These are phyloP conservation scores for Pomacea canaliculata DNA, from an alignment of 2,888 invertebrate genomes.

Conservation along the genomic window DNA sequence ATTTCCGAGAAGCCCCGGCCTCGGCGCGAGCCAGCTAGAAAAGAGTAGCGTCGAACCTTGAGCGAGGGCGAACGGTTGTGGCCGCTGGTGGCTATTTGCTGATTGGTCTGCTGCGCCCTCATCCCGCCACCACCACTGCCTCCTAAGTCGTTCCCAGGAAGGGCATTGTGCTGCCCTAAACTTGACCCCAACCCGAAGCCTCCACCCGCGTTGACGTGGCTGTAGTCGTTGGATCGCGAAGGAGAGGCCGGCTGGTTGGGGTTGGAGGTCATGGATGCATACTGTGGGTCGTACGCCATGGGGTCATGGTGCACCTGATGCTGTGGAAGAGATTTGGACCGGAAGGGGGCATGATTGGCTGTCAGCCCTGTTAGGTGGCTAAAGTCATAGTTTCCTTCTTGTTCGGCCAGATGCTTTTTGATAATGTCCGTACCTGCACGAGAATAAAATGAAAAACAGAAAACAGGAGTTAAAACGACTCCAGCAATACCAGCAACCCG, in stretches of 20 bases:
- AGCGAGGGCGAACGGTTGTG: conserved; percentile 59
- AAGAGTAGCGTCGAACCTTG: conserved; percentile 63
- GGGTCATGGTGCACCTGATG: conserved; percentile 37
- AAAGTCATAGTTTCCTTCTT: conserved; percentile 56
- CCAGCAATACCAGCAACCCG: background rate
- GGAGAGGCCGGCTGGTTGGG: conserved; percentile 36
- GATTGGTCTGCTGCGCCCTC: conserved; percentile 1
- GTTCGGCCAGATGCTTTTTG: conserved; percentile 60
- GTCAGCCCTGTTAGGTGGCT: conserved; percentile 41
- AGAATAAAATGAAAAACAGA: background rate
- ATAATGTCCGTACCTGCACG: conserved; percentile 62
- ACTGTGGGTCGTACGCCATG: conserved; percentile 10
- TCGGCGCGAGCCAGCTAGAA: conserved; percentile 61
- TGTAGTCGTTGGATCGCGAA: conserved; percentile 35
- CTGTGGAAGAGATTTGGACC: conserved; percentile 55
- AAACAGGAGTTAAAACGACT: background rate
- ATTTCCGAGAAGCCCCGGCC: conserved; percentile 63
- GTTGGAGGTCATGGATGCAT: conserved; percentile 29
- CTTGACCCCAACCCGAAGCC: background rate
- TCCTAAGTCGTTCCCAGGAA: background rate
- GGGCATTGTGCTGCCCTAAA: background rate
- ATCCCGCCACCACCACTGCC: background rate
- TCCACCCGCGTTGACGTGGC: conserved; percentile 28
- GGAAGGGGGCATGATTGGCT: conserved; percentile 61
- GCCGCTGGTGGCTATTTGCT: conserved; percentile 31